These are phyloP conservation scores for Zonotrichia albicollis DNA, from an alignment of 2,797 vertebrate genomes.

Conservation along the genomic window DNA sequence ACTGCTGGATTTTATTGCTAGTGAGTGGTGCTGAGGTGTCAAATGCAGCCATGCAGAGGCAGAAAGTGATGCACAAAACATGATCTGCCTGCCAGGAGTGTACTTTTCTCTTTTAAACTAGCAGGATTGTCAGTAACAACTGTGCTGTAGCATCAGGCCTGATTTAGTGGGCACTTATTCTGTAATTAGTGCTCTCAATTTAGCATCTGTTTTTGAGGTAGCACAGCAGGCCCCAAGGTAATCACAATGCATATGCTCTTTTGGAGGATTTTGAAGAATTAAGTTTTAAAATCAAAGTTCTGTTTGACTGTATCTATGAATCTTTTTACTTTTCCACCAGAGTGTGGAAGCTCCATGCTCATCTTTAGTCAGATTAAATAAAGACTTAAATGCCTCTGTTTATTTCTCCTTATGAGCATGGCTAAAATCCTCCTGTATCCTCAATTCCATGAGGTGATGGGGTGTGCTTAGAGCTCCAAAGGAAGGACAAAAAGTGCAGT, in stretches of 20 bases:
- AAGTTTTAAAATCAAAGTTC: background rate
- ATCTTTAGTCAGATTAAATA: background rate
- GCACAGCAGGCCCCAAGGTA: background rate
- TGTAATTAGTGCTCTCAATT: background rate
- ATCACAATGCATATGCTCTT: background rate
- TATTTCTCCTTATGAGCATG: background rate
- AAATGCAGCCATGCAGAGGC: background rate
- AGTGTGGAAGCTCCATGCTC: rapidly evolving
- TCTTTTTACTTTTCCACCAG: background rate
- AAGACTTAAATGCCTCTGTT: background rate
- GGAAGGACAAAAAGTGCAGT: rapidly evolving
- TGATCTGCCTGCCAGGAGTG: background rate
- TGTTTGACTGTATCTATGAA: background rate
- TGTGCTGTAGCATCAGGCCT: background rate
- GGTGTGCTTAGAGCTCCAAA: background rate
- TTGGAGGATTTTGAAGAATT: background rate
- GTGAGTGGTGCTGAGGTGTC: background rate
- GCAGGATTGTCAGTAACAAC: background rate
- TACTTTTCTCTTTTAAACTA: background rate
- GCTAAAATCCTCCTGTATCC: background rate
- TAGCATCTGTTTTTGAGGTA: background rate
- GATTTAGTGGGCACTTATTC: background rate
- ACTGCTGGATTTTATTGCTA: background rate
- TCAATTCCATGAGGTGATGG: background rate
- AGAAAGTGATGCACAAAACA: background rate